phyloP scores from a whole-genome alignment of 1,140 invertebrate species.

The Heliconius congener region DNA sequence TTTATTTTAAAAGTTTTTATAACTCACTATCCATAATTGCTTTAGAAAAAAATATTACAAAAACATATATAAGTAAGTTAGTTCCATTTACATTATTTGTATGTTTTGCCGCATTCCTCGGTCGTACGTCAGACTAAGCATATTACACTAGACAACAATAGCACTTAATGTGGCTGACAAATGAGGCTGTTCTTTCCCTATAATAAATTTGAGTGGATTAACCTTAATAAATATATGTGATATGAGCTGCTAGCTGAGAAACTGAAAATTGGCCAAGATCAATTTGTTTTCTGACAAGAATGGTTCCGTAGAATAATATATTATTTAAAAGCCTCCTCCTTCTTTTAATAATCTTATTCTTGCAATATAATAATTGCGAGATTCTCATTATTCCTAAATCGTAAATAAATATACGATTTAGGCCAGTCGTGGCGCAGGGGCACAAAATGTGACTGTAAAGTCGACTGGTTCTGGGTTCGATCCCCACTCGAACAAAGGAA shows the following conservation, averaged over 20 bases:
- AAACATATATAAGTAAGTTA: not conserved
- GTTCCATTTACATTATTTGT: not conserved
- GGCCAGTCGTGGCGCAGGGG: too few relatives aligned
- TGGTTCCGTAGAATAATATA: not conserved
- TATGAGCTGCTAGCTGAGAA: not conserved
- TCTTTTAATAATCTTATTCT: too few relatives aligned
- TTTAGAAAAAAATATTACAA: not conserved
- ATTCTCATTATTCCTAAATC: too few relatives aligned
- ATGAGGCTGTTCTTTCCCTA: constrained; percentile 20
- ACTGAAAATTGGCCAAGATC: not conserved
- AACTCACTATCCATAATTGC: not conserved
- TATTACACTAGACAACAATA: constrained; percentile 26
- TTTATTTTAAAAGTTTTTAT: too few relatives aligned
- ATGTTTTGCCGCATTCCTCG: not conserved
- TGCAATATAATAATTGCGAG: too few relatives aligned
- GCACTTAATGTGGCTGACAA: constrained; percentile 24
- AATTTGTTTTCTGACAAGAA: not conserved
- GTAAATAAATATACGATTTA: too few relatives aligned
- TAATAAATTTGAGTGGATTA: constrained; percentile 21
- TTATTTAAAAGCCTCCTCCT: not conserved
- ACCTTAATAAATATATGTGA: constrained; percentile 16
- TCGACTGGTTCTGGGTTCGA: too few relatives aligned
- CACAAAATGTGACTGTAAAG: too few relatives aligned
- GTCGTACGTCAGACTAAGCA: constrained; percentile 16
- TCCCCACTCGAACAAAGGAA: too few relatives aligned